Evolutionary conservation across 2,797 vertebrate species (phyloP).

Genomic region (Martes flavigula): DNA sequence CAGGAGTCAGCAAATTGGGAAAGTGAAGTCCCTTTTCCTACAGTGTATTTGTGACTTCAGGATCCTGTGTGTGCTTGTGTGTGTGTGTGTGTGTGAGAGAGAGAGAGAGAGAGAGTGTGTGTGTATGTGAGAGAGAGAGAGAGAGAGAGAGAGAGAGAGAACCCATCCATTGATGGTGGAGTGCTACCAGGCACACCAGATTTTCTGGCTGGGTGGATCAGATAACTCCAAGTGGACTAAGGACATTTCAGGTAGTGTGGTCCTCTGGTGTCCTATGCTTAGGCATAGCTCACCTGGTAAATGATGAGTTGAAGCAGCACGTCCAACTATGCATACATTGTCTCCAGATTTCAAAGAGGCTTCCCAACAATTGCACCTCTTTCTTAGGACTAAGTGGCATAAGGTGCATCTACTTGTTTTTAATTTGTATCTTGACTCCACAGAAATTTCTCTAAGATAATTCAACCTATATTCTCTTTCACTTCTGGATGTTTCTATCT

Average conservation of each 20-base stretch:
- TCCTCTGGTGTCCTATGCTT: neutral
- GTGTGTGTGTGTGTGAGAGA: neutral
- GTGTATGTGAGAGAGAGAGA: too few relatives aligned
- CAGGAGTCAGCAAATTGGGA: too few relatives aligned
- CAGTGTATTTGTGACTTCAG: neutral
- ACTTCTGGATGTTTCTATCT: neutral
- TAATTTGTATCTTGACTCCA: neutral
- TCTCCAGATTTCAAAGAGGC: neutral
- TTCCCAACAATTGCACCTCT: neutral
- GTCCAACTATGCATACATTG: neutral
- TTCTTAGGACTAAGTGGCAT: neutral
- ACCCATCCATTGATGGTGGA: neutral
- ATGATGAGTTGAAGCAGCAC: neutral
- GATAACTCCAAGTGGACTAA: neutral
- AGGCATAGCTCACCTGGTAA: neutral
- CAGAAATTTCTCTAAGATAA: neutral
- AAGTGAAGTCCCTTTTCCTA: neutral
- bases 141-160: too few relatives aligned
- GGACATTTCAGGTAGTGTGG: neutral
- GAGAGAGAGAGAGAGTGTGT: too few relatives aligned
- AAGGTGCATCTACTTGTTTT: neutral
- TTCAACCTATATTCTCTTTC: neutral
- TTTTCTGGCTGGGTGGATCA: neutral
- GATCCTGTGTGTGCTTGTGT: neutral
- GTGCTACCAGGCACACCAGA: neutral